These are phyloP conservation scores for Holothuria scabra DNA, from an alignment of 53 echinoderm and acorn worm genomes.

Conservation along the genomic window DNA sequence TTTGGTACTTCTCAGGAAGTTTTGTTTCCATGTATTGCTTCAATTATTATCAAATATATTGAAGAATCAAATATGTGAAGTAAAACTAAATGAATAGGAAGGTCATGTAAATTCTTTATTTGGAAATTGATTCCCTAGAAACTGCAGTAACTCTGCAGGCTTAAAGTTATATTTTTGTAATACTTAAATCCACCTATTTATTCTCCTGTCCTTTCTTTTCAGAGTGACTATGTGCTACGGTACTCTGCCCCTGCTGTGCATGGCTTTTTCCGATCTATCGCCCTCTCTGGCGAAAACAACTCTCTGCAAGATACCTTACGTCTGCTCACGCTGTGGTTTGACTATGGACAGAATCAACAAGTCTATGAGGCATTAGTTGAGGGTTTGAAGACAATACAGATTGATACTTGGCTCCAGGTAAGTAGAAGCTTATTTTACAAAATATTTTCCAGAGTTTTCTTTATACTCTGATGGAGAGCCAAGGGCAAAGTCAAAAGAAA, in stretches of 20 bases:
- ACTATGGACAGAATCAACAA: constrained; percentile 90
- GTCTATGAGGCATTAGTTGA: constrained; percentile 93
- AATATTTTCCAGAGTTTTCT: too few relatives aligned
- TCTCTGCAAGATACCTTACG: constrained; percentile 96
- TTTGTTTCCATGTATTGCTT: too few relatives aligned
- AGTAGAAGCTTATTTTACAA: constrained; percentile 12
- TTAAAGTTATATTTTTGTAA: too few relatives aligned
- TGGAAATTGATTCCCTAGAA: too few relatives aligned
- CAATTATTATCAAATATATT: too few relatives aligned
- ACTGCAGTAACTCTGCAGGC: too few relatives aligned
- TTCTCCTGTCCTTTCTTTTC: background rate
- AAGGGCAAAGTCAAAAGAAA: too few relatives aligned
- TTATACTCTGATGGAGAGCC: too few relatives aligned
- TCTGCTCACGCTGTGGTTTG: constrained; percentile 97
- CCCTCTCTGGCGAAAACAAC: constrained; percentile 81
- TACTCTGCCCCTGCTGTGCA: constrained; percentile 93
- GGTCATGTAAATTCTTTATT: too few relatives aligned
- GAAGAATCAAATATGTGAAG: too few relatives aligned
- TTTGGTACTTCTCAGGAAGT: too few relatives aligned
- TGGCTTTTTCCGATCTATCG: constrained; percentile 93
- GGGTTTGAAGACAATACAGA: constrained; percentile 95
- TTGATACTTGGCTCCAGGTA: constrained; percentile 99
- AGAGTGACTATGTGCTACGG: constrained; percentile 75
- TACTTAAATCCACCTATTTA: background rate
- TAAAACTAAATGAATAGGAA: too few relatives aligned